Base-by-base conservation (phyloP, 2,113 vertebrate genomes). In the Carassius auratus region DNA sequence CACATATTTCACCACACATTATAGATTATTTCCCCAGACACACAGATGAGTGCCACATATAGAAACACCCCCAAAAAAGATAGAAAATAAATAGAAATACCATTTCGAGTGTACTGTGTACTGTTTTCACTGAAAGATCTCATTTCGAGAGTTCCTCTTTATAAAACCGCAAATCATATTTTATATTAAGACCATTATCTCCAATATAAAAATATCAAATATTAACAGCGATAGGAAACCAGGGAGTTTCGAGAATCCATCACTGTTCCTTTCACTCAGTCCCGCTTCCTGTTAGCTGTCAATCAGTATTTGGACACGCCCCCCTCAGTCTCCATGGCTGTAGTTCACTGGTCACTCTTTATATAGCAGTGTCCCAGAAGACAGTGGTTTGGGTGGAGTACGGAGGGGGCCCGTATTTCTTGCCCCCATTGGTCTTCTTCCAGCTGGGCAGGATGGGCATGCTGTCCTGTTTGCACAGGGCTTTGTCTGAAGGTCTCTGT, bases 391-490 rank as follows among this genome's bases (percentile, higher is more conserved):
- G 96, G 91, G 97, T 96, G 19, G 96, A 95, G 86, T 98, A 99
- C 23, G 97, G 96, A 9, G 97, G 97, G 19, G 97, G 97, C 66
- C 96, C 96, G 88, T 94, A 95, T 88, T 97, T 97, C 94, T 97
- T 97, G 83, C 94, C 91, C 57, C 95, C 95, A 0, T 95, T 94
- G 26, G 93, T 98, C 92, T 96, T 98, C 93, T 95, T 99, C 97
- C 97, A 98, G 88, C 96, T 98, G 0, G 97, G 97, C n/a, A 98
- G 92, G 90, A 97, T 97, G 84, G 97, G 97, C 97, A 98, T 97
- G 94, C 96, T 98, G 91, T 99, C 97, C 92, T 98, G 97, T 91
- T 99, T 98, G 91, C 96, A 97, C 91, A 98, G 96, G 88, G 96
- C 96, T 92, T 97, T 98, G 88, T 98, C 97, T 2, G 95, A 19